These are phyloP conservation scores for Trachymyrmex cornetzi DNA, from an alignment of 1,140 invertebrate species.

Conservation along the genomic window DNA sequence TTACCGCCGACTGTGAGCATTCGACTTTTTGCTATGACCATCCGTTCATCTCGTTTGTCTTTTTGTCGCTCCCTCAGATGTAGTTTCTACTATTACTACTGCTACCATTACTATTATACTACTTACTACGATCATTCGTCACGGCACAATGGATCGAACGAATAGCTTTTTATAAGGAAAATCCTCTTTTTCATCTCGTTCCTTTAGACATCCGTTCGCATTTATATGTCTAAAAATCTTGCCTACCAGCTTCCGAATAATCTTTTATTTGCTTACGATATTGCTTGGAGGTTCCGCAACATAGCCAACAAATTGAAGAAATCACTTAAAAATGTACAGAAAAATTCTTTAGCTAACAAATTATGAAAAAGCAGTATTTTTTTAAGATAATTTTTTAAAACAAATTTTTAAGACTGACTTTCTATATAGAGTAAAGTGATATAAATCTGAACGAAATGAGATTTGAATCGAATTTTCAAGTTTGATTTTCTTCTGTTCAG, in stretches of 20 bases:
- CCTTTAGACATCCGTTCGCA: conserved; percentile 8
- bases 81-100: conserved; percentile 59
- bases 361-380: neutral
- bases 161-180: conserved; percentile 56
- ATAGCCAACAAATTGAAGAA: neutral
- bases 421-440: too few species aligned
- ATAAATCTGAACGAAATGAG: too few species aligned
- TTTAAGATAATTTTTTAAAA: neutral
- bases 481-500: too few species aligned
- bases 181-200: conserved; percentile 14
- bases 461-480: too few species aligned
- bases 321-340: neutral
- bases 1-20: conserved; percentile 73
- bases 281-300: neutral
- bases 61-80: conserved; percentile 67
- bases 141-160: conserved; percentile 50
- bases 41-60: conserved; percentile 71
- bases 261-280: neutral
- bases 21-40: conserved; percentile 69
- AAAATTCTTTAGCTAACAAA: neutral
- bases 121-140: conserved; percentile 36
- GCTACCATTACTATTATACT: conserved; percentile 21
- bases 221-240: conserved; percentile 14
- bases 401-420: neutral
- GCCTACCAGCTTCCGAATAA: neutral